These are phyloP conservation scores for Uria aalge DNA, from an alignment of 2,113 vertebrate genomes.

Conservation along the genomic window DNA sequence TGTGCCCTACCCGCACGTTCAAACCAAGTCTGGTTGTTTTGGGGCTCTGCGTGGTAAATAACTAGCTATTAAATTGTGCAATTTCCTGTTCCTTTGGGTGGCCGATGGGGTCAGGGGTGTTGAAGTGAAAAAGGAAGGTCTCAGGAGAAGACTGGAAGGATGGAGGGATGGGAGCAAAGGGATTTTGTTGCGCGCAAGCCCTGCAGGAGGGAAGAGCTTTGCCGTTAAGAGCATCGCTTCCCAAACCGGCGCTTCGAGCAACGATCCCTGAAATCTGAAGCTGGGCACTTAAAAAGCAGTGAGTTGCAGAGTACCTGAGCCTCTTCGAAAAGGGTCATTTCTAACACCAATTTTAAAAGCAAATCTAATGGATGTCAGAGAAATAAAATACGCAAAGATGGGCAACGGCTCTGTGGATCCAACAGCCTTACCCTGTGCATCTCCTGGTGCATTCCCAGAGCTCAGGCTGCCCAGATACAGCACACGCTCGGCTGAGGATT, in stretches of 20 bases:
- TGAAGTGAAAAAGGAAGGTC: not conserved
- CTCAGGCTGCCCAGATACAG: not conserved
- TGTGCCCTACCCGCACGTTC: accelerated
- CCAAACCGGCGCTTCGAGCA: not conserved
- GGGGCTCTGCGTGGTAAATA: not conserved
- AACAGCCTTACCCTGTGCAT: not conserved
- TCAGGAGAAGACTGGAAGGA: not conserved
- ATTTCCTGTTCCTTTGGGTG: not conserved
- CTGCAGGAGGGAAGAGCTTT: not conserved
- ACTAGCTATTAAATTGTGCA: not conserved
- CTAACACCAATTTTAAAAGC: not conserved
- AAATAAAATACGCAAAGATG: not conserved
- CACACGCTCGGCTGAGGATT: accelerated
- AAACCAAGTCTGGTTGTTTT: not conserved
- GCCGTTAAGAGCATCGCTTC: not conserved
- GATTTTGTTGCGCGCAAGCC: not conserved
- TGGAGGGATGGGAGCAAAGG: not conserved
- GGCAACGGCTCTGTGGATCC: accelerated
- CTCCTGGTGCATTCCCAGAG: not conserved
- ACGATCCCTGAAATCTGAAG: not conserved
- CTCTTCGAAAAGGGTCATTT: not conserved
- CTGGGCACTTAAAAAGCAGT: not conserved
- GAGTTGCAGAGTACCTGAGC: not conserved
- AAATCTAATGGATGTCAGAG: not conserved
- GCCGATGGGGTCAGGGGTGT: not conserved